Conservation (phyloP, 2,888 invertebrate species). For the Odontocolon sp. region DNA sequence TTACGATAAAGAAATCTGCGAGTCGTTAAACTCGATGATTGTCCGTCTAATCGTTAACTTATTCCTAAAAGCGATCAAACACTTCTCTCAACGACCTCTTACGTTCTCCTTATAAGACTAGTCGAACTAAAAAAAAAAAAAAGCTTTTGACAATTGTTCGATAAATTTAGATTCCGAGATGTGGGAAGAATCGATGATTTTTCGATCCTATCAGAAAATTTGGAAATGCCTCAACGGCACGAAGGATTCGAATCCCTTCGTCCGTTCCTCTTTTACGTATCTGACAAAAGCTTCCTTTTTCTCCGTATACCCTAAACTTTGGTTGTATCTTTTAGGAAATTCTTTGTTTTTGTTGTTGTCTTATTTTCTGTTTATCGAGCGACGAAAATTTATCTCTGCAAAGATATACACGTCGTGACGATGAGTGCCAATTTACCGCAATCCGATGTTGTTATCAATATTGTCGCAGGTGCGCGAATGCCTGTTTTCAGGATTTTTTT, state of each 20-base stretch:
- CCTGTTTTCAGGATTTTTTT: slow-evolving; percentile 31
- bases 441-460: background rate
- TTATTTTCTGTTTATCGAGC: background rate
- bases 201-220: no score
- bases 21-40: background rate
- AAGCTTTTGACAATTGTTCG: background rate
- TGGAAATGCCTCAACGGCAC: no score
- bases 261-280: background rate
- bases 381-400: background rate
- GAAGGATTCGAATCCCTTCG: no score
- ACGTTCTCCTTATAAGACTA: background rate
- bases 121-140: slow-evolving; percentile 3
- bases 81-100: background rate
- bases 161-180: slow-evolving; percentile 2
- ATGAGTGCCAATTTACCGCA: background rate
- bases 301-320: background rate
- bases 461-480: slow-evolving; percentile 13
- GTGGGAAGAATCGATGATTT: background rate
- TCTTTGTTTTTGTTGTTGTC: background rate
- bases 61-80: background rate
- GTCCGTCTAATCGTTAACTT: no score
- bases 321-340: background rate
- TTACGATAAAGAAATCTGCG: background rate
- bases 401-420: background rate
- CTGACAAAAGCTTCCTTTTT: background rate